Percentiles rank a stretch among this genome's conserved stretches.
Conservation (phyloP, 2,888 invertebrate species). For the Torymus tubicola region DNA sequence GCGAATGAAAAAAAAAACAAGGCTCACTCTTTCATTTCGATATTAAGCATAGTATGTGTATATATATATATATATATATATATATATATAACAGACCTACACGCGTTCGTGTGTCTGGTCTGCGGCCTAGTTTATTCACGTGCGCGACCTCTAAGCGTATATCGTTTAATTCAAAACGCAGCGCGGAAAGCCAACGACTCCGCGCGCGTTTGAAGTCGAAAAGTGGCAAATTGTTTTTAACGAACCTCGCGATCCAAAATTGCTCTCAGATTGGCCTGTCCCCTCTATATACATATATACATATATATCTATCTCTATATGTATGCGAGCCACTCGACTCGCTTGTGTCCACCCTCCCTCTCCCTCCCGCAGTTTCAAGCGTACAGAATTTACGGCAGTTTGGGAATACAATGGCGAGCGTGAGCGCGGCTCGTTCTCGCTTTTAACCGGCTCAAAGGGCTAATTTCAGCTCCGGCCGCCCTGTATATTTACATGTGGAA, state of each 20-base stretch:
- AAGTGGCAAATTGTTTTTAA: conserved; percentile 44
- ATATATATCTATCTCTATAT: background rate
- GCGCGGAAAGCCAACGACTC: no score
- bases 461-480: conserved; percentile 14
- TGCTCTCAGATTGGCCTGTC: conserved; percentile 45
- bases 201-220: background rate
- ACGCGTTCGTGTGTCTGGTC: no score
- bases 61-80: no score
- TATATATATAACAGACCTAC: no score
- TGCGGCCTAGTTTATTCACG: background rate
- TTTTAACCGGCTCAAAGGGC: conserved; percentile 37
- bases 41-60: no score
- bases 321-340: background rate
- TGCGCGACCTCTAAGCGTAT: background rate
- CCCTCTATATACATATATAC: no score
- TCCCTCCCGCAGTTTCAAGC: background rate
- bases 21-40: no score
- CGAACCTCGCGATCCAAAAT: conserved; percentile 27
- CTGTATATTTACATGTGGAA: conserved; percentile 39
- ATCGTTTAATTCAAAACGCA: conserved; percentile 17
- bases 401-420: conserved; percentile 24
- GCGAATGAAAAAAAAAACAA: no score
- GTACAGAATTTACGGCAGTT: conserved; percentile 39
- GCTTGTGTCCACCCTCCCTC: background rate
- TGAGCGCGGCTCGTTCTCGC: background rate